A percentile compares a stretch with the other conserved stretches of the same genome.
Conservation (phyloP, 2,113 vertebrate genomes). For the Pseudopodoces humilis region DNA sequence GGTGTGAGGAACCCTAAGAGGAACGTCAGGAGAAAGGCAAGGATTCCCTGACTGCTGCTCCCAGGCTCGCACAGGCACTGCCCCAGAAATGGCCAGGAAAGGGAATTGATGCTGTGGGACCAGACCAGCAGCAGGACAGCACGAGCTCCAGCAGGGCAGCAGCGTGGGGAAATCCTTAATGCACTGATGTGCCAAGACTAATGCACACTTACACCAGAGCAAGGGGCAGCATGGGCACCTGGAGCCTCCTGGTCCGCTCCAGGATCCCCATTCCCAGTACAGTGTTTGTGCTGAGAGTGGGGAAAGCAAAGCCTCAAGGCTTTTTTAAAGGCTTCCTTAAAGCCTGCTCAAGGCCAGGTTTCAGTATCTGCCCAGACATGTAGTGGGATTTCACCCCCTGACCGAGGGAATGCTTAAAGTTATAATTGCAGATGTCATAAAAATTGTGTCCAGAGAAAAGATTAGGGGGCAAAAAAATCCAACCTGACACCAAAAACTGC, state of each 20-base stretch:
- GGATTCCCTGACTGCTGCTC: neutral
- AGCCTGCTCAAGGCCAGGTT: neutral
- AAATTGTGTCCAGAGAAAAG: neutral
- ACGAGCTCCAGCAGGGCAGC: neutral
- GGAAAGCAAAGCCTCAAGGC: neutral
- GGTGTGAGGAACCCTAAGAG: neutral
- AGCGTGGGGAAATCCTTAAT: neutral
- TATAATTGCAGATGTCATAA: neutral
- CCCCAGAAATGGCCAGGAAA: neutral
- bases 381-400: neutral
- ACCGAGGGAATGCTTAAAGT: neutral
- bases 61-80: neutral
- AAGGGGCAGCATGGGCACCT: accelerated
- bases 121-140: neutral
- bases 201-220: neutral
- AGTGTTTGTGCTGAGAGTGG: neutral
- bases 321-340: too few relatives aligned
- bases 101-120: accelerated
- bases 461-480: neutral
- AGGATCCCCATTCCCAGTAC: neutral
- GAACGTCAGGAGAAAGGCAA: neutral
- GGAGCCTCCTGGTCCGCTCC: neutral
- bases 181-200: neutral
- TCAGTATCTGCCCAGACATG: neutral
- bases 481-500: neutral